These are phyloP conservation scores for Prunella fulvescens DNA, from an alignment of 2,113 vertebrate species.

Conservation along the genomic window DNA sequence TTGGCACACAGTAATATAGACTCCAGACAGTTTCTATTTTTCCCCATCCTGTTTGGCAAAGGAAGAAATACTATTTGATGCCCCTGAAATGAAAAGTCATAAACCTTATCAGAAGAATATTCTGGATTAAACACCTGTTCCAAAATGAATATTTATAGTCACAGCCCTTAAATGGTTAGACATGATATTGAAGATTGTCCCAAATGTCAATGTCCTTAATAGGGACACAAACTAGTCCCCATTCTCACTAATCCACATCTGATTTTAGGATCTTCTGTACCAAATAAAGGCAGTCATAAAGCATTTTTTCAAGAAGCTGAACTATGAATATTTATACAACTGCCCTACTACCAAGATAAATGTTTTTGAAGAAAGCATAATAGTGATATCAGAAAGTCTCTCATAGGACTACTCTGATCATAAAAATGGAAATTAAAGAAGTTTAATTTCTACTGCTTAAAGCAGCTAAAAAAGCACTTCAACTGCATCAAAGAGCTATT, in stretches of 20 bases:
- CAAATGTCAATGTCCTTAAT: neutral
- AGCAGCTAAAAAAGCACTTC: constrained; percentile 23
- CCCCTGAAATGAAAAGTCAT: neutral
- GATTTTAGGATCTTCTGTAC: neutral
- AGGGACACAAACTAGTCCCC: neutral
- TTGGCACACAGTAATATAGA: neutral
- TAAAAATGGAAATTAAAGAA: constrained; percentile 43
- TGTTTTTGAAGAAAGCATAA: constrained; percentile 3
- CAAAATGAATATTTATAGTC: neutral
- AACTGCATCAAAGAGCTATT: constrained; percentile 17
- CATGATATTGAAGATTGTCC: neutral
- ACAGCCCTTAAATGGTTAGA: neutral
- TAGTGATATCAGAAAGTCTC: neutral
- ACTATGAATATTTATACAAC: neutral
- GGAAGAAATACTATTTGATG: neutral
- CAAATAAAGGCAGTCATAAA: neutral
- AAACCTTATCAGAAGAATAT: neutral
- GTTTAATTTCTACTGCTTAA: constrained; percentile 52
- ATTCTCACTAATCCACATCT: neutral
- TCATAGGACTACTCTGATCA: constrained; percentile 29
- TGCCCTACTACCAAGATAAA: neutral
- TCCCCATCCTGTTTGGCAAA: neutral
- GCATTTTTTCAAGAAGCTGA: neutral
- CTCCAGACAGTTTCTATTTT: neutral
- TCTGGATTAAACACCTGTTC: neutral